Percentiles rank a stretch among this genome's conserved stretches.
Conservation (phyloP, 2,113 vertebrate genomes). For the Cololabis saira region DNA sequence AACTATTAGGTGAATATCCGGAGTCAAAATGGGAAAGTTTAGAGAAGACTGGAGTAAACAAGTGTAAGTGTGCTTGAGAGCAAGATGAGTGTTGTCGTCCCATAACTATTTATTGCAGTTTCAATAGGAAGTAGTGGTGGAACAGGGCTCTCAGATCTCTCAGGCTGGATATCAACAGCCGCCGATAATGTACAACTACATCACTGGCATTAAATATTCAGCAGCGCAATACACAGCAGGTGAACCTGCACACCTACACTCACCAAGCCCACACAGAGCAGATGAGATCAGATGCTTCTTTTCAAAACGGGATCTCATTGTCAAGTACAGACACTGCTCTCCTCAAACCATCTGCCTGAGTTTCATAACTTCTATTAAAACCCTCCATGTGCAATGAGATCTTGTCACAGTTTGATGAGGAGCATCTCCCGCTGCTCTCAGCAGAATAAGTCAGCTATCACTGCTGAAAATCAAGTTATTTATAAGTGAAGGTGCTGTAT, state of each 20-base stretch:
- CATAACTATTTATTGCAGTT: conserved; percentile 43
- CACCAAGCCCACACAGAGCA: not conserved
- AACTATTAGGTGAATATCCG: conserved; percentile 19
- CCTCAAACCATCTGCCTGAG: too few relatives aligned
- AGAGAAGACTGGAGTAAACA: conserved; percentile 5
- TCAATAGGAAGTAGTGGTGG: conserved; percentile 60
- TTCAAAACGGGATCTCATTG: not conserved
- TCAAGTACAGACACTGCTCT: too few relatives aligned
- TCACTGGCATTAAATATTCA: conserved; percentile 77
- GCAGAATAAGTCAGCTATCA: too few relatives aligned
- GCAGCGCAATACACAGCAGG: conserved; percentile 54
- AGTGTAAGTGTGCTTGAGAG: not conserved
- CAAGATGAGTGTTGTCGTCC: not conserved
- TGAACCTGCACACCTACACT: conserved; percentile 62
- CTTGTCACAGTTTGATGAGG: too few relatives aligned
- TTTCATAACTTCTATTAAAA: not conserved
- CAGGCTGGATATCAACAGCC: conserved; percentile 61
- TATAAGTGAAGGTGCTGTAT: too few relatives aligned
- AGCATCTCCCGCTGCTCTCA: too few relatives aligned
- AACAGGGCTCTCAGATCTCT: conserved; percentile 61
- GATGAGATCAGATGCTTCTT: too few relatives aligned
- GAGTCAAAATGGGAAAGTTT: conserved; percentile 30
- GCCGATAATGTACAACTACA: conserved; percentile 71
- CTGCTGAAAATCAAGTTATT: too few relatives aligned
- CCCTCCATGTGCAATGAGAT: too few relatives aligned